Conservation (phyloP, 2,797 vertebrate species). For the Urosaurus nigricauda region DNA sequence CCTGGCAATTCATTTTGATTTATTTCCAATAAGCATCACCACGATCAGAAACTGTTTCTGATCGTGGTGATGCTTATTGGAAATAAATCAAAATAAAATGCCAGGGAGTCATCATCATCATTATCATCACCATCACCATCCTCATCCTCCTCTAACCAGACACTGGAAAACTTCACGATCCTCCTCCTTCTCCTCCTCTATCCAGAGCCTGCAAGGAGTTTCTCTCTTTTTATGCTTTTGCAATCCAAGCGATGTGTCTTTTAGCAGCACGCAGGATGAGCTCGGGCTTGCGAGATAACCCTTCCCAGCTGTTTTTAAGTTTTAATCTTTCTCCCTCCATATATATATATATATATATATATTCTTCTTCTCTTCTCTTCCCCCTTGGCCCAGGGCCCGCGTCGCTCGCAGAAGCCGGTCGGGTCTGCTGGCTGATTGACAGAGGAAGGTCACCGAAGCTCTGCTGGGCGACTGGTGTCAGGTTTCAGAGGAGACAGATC, state of each 20-base stretch:
- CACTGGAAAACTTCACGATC: too few species aligned
- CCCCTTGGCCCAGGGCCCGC: slow-evolving; percentile 55
- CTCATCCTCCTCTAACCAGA: too few species aligned
- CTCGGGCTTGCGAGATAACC: slow-evolving; percentile 63
- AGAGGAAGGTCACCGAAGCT: slow-evolving; percentile 69
- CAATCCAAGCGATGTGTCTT: slow-evolving; percentile 25
- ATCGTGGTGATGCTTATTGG: too few species aligned
- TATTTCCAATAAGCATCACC: too few species aligned
- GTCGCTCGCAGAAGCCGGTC: slow-evolving; percentile 46
- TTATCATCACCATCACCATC: too few species aligned
- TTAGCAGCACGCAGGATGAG: slow-evolving; percentile 41
- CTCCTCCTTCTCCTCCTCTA: too few species aligned
- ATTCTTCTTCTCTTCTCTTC: background rate
- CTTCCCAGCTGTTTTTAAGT: slow-evolving; percentile 64
- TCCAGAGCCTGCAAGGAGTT: too few species aligned
- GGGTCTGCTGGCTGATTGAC: slow-evolving; percentile 66
- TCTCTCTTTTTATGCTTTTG: background rate
- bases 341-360: too few species aligned
- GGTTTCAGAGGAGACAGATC: slow-evolving; percentile 61
- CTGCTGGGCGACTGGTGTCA: slow-evolving; percentile 49
- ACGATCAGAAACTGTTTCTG: too few species aligned
- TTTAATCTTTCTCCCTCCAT: slow-evolving; percentile 38
- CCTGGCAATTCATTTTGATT: too few species aligned
- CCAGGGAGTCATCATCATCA: too few species aligned
- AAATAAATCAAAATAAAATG: too few species aligned